These are phyloP conservation scores for Cyprinodon variegatus DNA, from an alignment of 2,113 vertebrate genomes.

Conservation along the genomic window DNA sequence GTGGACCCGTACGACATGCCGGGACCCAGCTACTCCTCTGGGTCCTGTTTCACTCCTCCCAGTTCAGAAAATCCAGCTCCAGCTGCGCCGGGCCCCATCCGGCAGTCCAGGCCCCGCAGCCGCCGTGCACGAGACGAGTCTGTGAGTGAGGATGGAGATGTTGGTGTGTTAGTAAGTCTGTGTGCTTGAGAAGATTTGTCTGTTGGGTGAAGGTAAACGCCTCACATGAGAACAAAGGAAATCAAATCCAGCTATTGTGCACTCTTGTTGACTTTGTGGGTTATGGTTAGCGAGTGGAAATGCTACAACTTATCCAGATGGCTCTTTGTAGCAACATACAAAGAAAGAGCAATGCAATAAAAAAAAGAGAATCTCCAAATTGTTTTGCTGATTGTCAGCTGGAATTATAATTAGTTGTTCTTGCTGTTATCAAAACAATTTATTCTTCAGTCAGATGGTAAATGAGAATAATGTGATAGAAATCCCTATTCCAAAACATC, in stretches of 20 bases:
- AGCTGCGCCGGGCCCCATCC: slow-evolving; percentile 73
- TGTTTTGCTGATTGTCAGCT: not conserved
- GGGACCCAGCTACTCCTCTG: slow-evolving; percentile 88
- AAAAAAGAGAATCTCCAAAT: not conserved
- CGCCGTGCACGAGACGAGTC: slow-evolving; percentile 87
- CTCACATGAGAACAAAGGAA: not conserved
- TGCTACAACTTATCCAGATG: not conserved
- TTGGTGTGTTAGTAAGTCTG: slow-evolving; percentile 79
- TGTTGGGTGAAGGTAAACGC: slow-evolving; percentile 37
- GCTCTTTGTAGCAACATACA: not conserved
- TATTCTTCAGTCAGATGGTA: not conserved
- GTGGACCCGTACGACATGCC: slow-evolving; percentile 93
- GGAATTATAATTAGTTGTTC: not conserved
- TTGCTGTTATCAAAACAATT: not conserved
- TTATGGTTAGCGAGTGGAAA: slow-evolving; percentile 10
- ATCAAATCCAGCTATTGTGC: not conserved
- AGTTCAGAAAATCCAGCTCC: slow-evolving; percentile 76
- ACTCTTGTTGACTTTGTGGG: slow-evolving; percentile 3
- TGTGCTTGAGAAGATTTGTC: slow-evolving; percentile 58
- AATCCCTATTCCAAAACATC: not conserved
- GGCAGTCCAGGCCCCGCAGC: slow-evolving; percentile 83
- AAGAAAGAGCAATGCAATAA: not conserved
- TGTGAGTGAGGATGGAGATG: slow-evolving; percentile 85
- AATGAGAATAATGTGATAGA: not conserved
- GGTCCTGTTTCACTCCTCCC: slow-evolving; percentile 77